Percentiles rank a stretch among this genome's conserved stretches.
These are phyloP conservation scores for Parasteatoda tepidariorum DNA, from an alignment of 1,140 invertebrate genomes.

Conservation along the genomic window DNA sequence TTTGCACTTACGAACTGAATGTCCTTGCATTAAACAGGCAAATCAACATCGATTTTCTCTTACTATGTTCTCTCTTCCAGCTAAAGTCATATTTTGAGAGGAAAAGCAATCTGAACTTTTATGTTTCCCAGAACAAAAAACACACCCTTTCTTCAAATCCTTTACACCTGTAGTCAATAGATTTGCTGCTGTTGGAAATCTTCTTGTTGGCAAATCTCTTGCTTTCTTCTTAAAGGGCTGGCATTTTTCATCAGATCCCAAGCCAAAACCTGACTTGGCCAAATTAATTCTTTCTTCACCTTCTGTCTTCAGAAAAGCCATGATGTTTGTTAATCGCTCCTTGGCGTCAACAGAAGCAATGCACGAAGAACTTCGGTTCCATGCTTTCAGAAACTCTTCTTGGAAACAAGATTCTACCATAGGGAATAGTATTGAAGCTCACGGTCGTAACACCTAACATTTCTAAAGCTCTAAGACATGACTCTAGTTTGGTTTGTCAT, in stretches of 20 bases:
- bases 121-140: not conserved
- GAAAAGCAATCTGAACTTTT: not conserved
- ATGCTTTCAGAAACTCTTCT: not conserved
- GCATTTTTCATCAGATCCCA: not conserved
- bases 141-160: no score
- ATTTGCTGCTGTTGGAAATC: not conserved
- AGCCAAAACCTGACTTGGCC: not conserved
- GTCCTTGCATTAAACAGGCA: not conserved
- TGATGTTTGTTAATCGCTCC: not conserved
- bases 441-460: not conserved
- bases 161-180: constrained; percentile 7
- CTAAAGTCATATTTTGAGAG: constrained; percentile 16
- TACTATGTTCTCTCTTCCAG: not conserved
- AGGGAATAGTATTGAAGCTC: not conserved
- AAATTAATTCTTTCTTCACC: constrained; percentile 1
- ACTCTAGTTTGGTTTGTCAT: not conserved
- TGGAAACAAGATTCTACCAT: not conserved
- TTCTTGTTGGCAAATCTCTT: not conserved
- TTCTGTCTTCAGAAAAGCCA: not conserved
- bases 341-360: not conserved
- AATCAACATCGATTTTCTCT: constrained; percentile 9
- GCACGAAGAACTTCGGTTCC: not conserved
- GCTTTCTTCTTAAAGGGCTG: not conserved
- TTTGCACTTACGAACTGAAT: constrained; percentile 5
- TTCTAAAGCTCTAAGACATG: not conserved